Conservation (phyloP, 2,888 invertebrate genomes). For the Leptura quadrifasciata region DNA sequence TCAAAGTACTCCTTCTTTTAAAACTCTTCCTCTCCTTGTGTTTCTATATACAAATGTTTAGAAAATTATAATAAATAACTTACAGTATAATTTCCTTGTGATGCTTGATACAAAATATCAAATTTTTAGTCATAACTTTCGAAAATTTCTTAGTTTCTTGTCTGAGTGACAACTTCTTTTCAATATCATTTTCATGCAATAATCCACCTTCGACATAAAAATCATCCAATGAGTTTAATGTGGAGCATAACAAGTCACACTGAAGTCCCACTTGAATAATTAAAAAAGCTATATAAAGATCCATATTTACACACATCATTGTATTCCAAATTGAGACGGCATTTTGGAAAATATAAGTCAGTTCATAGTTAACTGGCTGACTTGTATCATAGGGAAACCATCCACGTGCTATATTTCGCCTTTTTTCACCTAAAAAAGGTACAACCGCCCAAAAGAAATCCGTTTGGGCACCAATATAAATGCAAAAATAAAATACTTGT, state of each 20-base stretch:
- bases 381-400: slow-evolving; percentile 48
- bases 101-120: slow-evolving; percentile 46
- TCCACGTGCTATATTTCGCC: slow-evolving; percentile 9
- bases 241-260: slow-evolving; percentile 44
- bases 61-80: not conserved
- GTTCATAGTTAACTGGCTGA: slow-evolving; percentile 34
- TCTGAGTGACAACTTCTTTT: not conserved
- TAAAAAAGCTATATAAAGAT: slow-evolving; percentile 41
- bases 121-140: slow-evolving; percentile 42
- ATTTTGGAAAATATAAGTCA: slow-evolving; percentile 46
- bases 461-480: slow-evolving; percentile 24
- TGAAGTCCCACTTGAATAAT: slow-evolving; percentile 48
- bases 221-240: slow-evolving; percentile 39
- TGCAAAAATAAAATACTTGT: slow-evolving; percentile 9
- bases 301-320: slow-evolving; percentile 42
- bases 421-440: slow-evolving; percentile 30
- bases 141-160: slow-evolving; percentile 9
- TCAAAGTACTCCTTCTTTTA: too few species aligned
- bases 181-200: slow-evolving; percentile 17
- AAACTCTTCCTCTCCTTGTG: too few species aligned
- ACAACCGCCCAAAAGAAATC: slow-evolving; percentile 26
- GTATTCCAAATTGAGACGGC: slow-evolving; percentile 38
- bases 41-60: too few species aligned
- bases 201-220: slow-evolving; percentile 38
- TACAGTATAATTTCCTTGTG: slow-evolving; percentile 46